Evolutionary conservation across 2,113 vertebrate species (phyloP).

Genomic region (Neofelis nebulosa): DNA sequence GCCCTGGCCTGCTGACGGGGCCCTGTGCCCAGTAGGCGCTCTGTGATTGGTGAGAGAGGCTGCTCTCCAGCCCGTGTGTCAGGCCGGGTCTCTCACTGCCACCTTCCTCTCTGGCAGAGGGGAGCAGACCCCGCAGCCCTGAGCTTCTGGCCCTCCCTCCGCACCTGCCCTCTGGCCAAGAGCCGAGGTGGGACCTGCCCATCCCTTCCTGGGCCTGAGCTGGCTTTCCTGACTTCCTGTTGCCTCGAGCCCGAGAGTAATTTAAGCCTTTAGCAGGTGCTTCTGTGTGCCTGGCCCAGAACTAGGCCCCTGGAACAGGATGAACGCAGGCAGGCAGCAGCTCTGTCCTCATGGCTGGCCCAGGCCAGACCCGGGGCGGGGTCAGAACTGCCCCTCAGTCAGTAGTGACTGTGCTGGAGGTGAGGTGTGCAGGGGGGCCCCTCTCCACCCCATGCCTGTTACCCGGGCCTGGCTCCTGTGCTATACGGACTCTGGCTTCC

Average conservation of each 20-base stretch:
- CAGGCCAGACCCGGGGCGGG: not conserved
- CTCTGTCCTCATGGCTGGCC: not conserved
- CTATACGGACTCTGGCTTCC: not conserved
- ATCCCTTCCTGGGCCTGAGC: not conserved
- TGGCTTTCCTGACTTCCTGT: not conserved
- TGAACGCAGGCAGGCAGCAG: not conserved
- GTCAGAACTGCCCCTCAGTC: too few species aligned
- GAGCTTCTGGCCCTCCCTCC: not conserved
- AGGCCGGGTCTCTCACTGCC: not conserved
- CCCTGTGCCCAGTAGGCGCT: not conserved
- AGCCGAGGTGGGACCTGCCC: not conserved
- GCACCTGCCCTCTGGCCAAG: not conserved
- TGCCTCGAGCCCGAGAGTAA: not conserved
- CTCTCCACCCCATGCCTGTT: rapidly evolving
- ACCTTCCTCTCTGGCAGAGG: not conserved
- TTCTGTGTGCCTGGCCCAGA: not conserved
- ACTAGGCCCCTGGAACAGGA: not conserved
- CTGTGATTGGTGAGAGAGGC: rapidly evolving
- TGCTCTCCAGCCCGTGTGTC: not conserved
- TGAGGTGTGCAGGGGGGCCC: not conserved
- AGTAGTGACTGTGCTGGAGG: rapidly evolving
- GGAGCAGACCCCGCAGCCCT: not conserved
- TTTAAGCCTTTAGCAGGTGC: not conserved
- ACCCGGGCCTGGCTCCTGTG: too few species aligned
- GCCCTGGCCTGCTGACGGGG: not conserved